A percentile compares a stretch with the other conserved stretches of the same genome.
phyloP scores from a whole-genome alignment of 92 coral and sea anemone genomes.

The Epizoanthus scotinus region DNA sequence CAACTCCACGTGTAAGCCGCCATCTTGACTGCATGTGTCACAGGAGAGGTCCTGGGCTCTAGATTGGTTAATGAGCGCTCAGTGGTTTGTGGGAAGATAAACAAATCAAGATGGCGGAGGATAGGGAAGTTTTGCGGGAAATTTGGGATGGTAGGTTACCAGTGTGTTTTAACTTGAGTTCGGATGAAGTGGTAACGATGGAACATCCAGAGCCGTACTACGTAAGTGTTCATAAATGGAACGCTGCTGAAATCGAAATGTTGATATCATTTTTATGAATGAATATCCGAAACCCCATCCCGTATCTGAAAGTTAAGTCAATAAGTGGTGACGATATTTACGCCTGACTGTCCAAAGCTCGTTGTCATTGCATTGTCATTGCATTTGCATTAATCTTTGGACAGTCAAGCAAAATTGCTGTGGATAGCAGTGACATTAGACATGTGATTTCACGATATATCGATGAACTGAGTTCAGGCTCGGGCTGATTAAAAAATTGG shows the following conservation, averaged over 20 bases:
- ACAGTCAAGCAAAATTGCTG: too few relatives aligned
- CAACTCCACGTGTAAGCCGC: conserved; percentile 23
- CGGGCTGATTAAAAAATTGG: too few relatives aligned
- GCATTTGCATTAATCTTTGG: too few relatives aligned
- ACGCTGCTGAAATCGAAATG: neutral
- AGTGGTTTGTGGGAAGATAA: conserved; percentile 45
- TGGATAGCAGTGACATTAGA: too few relatives aligned
- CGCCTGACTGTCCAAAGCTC: too few relatives aligned
- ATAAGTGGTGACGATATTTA: too few relatives aligned
- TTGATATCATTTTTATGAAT: too few relatives aligned
- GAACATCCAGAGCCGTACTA: conserved; percentile 99
- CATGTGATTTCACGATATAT: too few relatives aligned
- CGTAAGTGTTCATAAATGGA: conserved; percentile 53
- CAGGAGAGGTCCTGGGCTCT: neutral
- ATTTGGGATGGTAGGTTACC: conserved; percentile 99
- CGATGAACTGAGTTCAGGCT: too few relatives aligned
- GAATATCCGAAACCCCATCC: too few relatives aligned
- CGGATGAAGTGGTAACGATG: conserved; percentile 90
- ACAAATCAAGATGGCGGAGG: conserved; percentile 92
- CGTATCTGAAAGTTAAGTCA: too few relatives aligned
- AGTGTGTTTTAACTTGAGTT: conserved; percentile 91
- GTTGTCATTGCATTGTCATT: too few relatives aligned
- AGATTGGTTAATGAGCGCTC: neutral
- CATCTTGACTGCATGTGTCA: conserved; percentile 8
- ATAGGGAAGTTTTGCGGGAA: conserved; percentile 88